These are phyloP conservation scores for Sapayoa aenigma DNA, from an alignment of 2,113 vertebrate species.

Conservation along the genomic window DNA sequence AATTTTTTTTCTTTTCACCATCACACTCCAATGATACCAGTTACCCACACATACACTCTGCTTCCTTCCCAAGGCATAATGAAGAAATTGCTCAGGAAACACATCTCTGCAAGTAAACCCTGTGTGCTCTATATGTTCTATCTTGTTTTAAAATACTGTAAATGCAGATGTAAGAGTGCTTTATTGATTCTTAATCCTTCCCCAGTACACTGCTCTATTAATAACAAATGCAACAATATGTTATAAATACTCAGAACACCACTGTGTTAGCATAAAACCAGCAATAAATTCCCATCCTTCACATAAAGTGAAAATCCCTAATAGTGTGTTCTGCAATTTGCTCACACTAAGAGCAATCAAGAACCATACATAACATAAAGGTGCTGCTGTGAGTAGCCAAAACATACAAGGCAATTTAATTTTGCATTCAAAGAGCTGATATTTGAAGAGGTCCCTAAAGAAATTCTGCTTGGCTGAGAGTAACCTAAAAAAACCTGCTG, in stretches of 20 bases:
- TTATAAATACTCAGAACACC: slow-evolving; percentile 34
- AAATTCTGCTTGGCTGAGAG: neutral
- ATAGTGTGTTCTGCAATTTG: slow-evolving; percentile 1
- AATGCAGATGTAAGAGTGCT: slow-evolving; percentile 16
- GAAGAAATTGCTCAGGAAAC: neutral
- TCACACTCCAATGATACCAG: neutral
- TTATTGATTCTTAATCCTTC: slow-evolving; percentile 34
- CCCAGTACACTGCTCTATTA: neutral
- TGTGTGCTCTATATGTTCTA: neutral
- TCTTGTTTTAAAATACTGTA: slow-evolving; percentile 46
- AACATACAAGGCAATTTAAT: neutral
- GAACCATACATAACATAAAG: neutral
- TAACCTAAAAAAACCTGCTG: neutral
- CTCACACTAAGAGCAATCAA: neutral
- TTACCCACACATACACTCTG: neutral
- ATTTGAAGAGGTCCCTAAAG: slow-evolving; percentile 3
- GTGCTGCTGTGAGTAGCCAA: neutral
- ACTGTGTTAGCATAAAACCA: slow-evolving; percentile 24
- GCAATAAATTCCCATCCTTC: slow-evolving; percentile 10
- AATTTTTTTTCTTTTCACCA: neutral
- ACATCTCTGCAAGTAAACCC: neutral
- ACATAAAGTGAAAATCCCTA: slow-evolving; percentile 5
- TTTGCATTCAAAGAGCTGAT: neutral
- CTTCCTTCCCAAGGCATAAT: neutral
- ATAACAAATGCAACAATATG: slow-evolving; percentile 51